phyloP scores from a whole-genome alignment of 2,113 vertebrate genomes.

The Pseudolaguvia tuberculata region DNA sequence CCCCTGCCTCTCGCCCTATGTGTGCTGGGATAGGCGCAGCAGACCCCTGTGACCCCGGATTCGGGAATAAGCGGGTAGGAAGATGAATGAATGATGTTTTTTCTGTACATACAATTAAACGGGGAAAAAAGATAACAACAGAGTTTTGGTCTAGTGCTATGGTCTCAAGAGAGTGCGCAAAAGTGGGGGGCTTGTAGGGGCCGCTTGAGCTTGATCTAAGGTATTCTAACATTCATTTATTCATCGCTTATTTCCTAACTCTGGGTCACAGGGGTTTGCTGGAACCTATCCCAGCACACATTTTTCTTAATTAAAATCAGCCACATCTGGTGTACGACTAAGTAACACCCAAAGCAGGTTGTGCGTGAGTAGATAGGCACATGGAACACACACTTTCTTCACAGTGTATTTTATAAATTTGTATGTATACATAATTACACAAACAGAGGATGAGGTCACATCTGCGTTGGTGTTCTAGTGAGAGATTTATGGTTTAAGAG shows the following conservation, averaged over 20 bases:
- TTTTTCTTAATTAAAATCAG: slow-evolving; percentile 41
- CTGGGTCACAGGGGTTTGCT: too few relatives aligned
- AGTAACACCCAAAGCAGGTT: slow-evolving; percentile 30
- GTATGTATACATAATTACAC: not conserved
- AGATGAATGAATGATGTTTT: too few relatives aligned
- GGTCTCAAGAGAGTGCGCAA: not conserved
- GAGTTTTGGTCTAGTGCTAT: too few relatives aligned
- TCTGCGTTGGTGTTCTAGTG: not conserved
- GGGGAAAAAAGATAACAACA: too few relatives aligned
- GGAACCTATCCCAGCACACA: too few relatives aligned
- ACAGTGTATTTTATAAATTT: slow-evolving; percentile 5
- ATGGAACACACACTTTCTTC: not conserved
- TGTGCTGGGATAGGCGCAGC: too few relatives aligned
- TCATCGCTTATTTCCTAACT: slow-evolving; percentile 21
- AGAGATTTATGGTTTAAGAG: not conserved
- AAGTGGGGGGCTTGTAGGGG: not conserved
- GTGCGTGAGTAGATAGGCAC: not conserved
- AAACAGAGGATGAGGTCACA: slow-evolving; percentile 11
- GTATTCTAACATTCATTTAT: slow-evolving; percentile 46
- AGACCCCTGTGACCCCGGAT: too few relatives aligned
- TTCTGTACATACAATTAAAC: too few relatives aligned
- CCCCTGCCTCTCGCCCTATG: too few relatives aligned
- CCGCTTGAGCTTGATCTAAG: slow-evolving; percentile 18
- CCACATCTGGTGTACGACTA: slow-evolving; percentile 43
- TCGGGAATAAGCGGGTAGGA: too few relatives aligned